phyloP scores from a whole-genome alignment of 1,140 invertebrate species.

The Bombus balteatus region DNA sequence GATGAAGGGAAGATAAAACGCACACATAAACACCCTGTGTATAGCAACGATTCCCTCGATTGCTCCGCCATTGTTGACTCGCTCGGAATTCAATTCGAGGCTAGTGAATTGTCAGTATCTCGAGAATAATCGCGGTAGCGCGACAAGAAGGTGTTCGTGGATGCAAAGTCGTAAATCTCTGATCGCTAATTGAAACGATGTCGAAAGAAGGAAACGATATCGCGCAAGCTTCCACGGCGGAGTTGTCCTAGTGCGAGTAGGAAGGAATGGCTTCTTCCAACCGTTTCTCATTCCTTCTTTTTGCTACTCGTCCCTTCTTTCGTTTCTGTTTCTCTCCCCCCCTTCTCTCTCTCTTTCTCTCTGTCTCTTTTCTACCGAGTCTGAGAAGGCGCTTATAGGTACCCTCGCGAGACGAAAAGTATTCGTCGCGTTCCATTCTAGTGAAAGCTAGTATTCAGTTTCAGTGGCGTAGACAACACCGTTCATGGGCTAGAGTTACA shows the following conservation, averaged over 20 bases:
- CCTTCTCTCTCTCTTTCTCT: not conserved
- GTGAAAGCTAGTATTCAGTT: conserved; percentile 24
- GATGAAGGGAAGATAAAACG: conserved; percentile 28
- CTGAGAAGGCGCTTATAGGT: not conserved
- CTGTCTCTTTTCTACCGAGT: not conserved
- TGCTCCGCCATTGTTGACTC: conserved; percentile 40
- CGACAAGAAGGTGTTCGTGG: conserved; percentile 54
- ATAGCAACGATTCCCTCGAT: not conserved
- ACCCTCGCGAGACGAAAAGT: not conserved
- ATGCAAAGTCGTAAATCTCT: conserved; percentile 68
- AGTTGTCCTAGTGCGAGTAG: not conserved
- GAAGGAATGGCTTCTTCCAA: conserved; percentile 13
- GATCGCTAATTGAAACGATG: conserved; percentile 67
- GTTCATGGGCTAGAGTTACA: conserved; percentile 24
- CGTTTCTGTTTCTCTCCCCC: not conserved
- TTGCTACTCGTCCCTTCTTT: not conserved
- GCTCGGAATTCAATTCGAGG: conserved; percentile 59
- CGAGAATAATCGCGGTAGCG: conserved; percentile 28
- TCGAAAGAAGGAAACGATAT: conserved; percentile 57
- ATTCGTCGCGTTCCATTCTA: not conserved
- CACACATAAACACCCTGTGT: not conserved
- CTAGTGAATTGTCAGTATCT: conserved; percentile 54
- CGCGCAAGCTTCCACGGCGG: not conserved
- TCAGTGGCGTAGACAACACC: conserved; percentile 21
- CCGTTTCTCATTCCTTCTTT: not conserved